phyloP scores from a whole-genome alignment of 2,888 invertebrate species.

The Autographa pulchrina region DNA sequence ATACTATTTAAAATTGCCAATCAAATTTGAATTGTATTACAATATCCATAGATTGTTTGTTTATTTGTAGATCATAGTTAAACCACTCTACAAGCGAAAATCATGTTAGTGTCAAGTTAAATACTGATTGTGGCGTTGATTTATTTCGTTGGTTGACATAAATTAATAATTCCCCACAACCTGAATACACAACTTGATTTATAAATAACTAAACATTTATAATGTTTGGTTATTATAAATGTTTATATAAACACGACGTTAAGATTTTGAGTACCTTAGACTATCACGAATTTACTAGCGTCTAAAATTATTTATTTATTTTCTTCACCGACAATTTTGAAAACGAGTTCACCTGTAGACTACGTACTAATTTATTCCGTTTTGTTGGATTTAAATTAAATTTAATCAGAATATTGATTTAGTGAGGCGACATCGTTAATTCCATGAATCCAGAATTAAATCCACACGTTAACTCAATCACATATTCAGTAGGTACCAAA shows the following conservation, averaged over 20 bases:
- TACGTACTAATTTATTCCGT: not conserved
- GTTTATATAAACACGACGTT: constrained; percentile 1
- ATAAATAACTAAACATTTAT: constrained; percentile 22
- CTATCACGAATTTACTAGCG: not conserved
- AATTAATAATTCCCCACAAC: constrained; percentile 17
- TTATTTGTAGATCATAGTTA: constrained; percentile 15
- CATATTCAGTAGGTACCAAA: constrained; percentile 29
- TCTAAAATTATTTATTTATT: too few relatives aligned
- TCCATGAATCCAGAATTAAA: constrained; percentile 2
- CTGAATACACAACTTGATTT: constrained; percentile 6
- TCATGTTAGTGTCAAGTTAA: constrained; percentile 54
- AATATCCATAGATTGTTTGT: constrained; percentile 36
- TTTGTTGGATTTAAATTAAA: not conserved
- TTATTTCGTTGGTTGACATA: constrained; percentile 33
- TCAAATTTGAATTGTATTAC: constrained; percentile 60
- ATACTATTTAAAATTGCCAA: constrained; percentile 54
- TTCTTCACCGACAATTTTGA: too few relatives aligned
- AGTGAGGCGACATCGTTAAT: not conserved
- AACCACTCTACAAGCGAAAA: constrained; percentile 50
- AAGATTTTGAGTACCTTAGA: constrained; percentile 4
- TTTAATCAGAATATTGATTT: not conserved
- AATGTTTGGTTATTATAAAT: too few relatives aligned
- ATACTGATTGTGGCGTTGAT: constrained; percentile 48
- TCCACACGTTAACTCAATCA: constrained; percentile 25
- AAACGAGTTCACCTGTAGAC: too few relatives aligned